These are phyloP conservation scores for Drosophila pegasa DNA, from an alignment of 2,888 invertebrate genomes.

Conservation along the genomic window DNA sequence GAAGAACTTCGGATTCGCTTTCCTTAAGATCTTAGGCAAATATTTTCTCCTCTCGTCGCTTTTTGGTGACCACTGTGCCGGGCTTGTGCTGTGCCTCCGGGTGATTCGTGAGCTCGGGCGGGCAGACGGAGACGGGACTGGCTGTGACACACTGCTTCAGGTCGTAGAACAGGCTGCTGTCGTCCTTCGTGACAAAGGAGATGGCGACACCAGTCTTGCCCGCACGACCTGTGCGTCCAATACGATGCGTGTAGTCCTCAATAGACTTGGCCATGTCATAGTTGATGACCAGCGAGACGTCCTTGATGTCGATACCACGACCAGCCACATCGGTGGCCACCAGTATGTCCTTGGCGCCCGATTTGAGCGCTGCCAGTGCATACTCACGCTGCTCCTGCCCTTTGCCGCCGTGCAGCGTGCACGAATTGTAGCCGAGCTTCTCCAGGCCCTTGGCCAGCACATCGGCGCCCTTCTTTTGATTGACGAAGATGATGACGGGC, in stretches of 20 bases:
- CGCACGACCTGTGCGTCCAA: constrained; percentile 99
- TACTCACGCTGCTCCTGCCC: constrained; percentile 99
- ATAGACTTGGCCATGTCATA: constrained; percentile 99
- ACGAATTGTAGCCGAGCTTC: constrained; percentile 98
- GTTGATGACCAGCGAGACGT: constrained; percentile 99
- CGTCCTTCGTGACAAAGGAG: constrained; percentile 98
- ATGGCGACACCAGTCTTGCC: constrained; percentile 98
- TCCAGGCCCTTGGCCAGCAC: constrained; percentile 98
- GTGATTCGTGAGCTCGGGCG: constrained; percentile 98
- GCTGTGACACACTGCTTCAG: constrained; percentile 95
- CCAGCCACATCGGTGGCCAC: constrained; percentile 99
- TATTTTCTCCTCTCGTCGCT: constrained; percentile 96
- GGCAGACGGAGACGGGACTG: constrained; percentile 97
- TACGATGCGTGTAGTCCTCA: constrained; percentile 98
- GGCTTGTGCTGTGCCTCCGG: constrained; percentile 99
- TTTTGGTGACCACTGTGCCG: constrained; percentile 96
- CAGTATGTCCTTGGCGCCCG: constrained; percentile 97
- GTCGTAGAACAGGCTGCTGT: constrained; percentile 97
- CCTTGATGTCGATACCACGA: constrained; percentile 99
- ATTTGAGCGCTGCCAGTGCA: constrained; percentile 97
- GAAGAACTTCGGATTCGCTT: not conserved
- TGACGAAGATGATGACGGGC: constrained; percentile 99
- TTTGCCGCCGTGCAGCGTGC: constrained; percentile 99
- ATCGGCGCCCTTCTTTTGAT: constrained; percentile 99
- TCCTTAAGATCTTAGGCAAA: constrained; percentile 88